Percentiles rank a stretch among this genome's conserved stretches.
phyloP scores from a whole-genome alignment of 92 coral and sea anemone species.

The Zoanthus gigantus region DNA sequence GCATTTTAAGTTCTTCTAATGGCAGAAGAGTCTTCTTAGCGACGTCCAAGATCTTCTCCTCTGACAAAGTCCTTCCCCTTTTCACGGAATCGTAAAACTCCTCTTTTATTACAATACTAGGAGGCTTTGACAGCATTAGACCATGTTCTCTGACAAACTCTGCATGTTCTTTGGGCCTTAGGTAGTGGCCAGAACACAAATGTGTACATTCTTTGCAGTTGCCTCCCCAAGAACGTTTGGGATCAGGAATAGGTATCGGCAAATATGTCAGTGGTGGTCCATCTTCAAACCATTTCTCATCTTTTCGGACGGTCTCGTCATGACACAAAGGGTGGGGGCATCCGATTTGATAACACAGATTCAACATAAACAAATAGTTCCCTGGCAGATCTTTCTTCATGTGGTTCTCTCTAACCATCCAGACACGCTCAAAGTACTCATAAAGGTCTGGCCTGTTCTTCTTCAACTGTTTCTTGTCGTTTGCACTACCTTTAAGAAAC shows the following conservation, averaged over 20 bases:
- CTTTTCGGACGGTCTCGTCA: conserved; percentile 33
- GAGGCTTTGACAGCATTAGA: conserved; percentile 51
- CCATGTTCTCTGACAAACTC: conserved; percentile 29
- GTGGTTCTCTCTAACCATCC: conserved; percentile 65
- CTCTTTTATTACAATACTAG: conserved; percentile 58
- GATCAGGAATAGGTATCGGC: conserved; percentile 73
- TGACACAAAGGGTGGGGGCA: conserved; percentile 65
- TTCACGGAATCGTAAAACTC: conserved; percentile 53
- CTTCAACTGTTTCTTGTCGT: conserved; percentile 27
- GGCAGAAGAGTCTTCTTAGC: conserved; percentile 62
- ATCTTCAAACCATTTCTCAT: conserved; percentile 61
- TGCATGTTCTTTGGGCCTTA: conserved; percentile 49
- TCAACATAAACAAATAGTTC: conserved; percentile 70
- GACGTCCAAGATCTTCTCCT: conserved; percentile 42
- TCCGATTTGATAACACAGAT: conserved; percentile 49
- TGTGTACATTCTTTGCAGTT: conserved; percentile 29
- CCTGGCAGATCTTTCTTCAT: conserved; percentile 62
- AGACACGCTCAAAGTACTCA: conserved; percentile 65
- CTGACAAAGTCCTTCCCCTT: conserved; percentile 35
- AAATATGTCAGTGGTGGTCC: conserved; percentile 64
- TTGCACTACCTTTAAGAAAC: conserved; percentile 54
- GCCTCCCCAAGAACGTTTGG: conserved; percentile 61
- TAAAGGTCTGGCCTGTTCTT: conserved; percentile 30
- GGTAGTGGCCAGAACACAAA: conserved; percentile 43
- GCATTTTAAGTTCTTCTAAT: conserved; percentile 62